Conservation (phyloP, 2,113 vertebrate species). For the Rhinogobius similis region DNA sequence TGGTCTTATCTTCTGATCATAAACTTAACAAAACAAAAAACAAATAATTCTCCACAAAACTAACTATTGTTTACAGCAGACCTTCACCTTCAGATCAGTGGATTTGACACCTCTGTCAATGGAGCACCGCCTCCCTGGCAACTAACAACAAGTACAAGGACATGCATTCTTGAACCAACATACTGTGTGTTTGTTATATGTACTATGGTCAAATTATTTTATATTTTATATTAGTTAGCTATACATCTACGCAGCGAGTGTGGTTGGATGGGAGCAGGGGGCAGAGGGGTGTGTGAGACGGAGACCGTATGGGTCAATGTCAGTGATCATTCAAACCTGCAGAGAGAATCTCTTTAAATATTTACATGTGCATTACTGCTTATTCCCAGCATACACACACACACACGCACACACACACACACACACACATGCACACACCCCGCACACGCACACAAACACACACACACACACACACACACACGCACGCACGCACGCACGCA, state of each 20-base stretch:
- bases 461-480: conserved; percentile 20
- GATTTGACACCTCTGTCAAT: too few relatives aligned
- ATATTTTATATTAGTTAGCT: conserved; percentile 13
- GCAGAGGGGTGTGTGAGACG: conserved; percentile 36
- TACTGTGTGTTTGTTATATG: not conserved
- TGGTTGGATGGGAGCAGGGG: conserved; percentile 37
- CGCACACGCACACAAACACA: conserved; percentile 26
- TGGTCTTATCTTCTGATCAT: too few relatives aligned
- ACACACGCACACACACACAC: too few relatives aligned
- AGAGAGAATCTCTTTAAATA: conserved; percentile 85
- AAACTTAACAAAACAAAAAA: too few relatives aligned
- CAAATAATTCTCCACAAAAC: too few relatives aligned
- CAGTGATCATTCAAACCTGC: conserved; percentile 66
- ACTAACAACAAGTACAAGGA: not conserved
- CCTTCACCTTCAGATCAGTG: too few relatives aligned
- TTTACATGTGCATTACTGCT: conserved; percentile 95
- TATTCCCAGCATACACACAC: conserved; percentile 67
- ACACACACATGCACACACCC: conserved; percentile 31
- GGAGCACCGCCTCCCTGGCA: too few relatives aligned
- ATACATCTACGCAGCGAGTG: conserved; percentile 35
- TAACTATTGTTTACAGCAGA: too few relatives aligned
- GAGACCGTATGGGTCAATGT: conserved; percentile 52
- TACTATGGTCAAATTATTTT: not conserved
- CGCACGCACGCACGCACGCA: too few relatives aligned
- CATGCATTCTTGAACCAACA: not conserved